These are phyloP conservation scores for Phaedon cochleariae DNA, from an alignment of 2,888 invertebrate genomes.

Conservation along the genomic window DNA sequence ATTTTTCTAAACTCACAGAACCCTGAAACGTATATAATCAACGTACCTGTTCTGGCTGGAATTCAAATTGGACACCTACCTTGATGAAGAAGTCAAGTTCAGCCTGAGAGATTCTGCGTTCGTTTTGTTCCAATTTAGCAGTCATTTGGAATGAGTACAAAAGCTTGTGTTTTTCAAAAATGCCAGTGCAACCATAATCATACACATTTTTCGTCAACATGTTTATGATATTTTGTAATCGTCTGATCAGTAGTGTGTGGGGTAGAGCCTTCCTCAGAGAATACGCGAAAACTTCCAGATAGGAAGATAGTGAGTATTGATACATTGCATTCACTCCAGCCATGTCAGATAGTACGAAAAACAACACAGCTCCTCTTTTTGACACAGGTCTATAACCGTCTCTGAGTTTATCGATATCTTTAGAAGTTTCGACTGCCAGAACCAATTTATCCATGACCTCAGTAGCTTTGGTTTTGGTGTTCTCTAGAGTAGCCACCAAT, in stretches of 20 bases:
- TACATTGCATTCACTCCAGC: conserved; percentile 90
- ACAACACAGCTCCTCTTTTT: conserved; percentile 86
- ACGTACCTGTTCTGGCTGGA: not conserved
- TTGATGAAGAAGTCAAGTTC: conserved; percentile 93
- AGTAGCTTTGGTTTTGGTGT: conserved; percentile 85
- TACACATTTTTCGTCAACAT: conserved; percentile 89
- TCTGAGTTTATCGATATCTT: conserved; percentile 82
- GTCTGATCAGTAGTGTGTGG: conserved; percentile 76
- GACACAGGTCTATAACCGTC: conserved; percentile 89
- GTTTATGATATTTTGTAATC: conserved; percentile 83
- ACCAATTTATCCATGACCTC: conserved; percentile 85
- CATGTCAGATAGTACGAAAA: conserved; percentile 92
- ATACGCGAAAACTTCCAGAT: conserved; percentile 81
- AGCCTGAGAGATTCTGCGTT: conserved; percentile 69
- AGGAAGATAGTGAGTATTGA: conserved; percentile 87
- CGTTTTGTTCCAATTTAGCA: conserved; percentile 80
- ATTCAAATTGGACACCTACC: conserved; percentile 55
- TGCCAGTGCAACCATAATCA: conserved; percentile 90
- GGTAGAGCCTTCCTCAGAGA: conserved; percentile 85
- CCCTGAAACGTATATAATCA: conserved; percentile 40
- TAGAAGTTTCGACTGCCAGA: conserved; percentile 77
- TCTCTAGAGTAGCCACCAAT: conserved; percentile 84
- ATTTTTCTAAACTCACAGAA: conserved; percentile 80
- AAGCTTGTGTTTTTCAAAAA: conserved; percentile 91
- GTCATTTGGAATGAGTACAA: conserved; percentile 92